A percentile compares a stretch with the other conserved stretches of the same genome.
Evolutionary conservation across 1,140 invertebrate species (phyloP).

Genomic region (Lineus longissimus): DNA sequence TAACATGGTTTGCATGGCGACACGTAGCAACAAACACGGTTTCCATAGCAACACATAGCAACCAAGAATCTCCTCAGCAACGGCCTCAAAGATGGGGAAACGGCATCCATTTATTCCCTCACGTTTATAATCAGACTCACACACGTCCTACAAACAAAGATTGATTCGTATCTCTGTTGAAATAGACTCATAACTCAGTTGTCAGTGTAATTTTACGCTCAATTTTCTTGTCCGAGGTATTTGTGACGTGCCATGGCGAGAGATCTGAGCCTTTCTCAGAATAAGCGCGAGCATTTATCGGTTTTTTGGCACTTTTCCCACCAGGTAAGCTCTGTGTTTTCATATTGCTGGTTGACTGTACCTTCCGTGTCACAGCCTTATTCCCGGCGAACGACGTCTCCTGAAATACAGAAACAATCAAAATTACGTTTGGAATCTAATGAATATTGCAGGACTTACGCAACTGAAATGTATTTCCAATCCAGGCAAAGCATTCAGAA

Average conservation of each 20-base stretch:
- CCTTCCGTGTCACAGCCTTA: constrained; percentile 22
- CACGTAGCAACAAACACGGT: too few species aligned
- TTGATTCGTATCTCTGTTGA: neutral
- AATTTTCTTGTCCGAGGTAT: constrained; percentile 20
- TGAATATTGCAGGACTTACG: too few species aligned
- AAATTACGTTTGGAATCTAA: neutral
- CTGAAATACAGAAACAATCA: constrained; percentile 14
- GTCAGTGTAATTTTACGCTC: constrained; percentile 25
- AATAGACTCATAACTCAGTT: constrained; percentile 23
- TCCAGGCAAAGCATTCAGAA: too few species aligned
- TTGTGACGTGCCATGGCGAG: constrained; percentile 29
- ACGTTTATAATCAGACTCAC: too few species aligned
- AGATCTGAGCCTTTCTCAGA: constrained; percentile 18
- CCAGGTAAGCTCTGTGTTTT: constrained; percentile 19
- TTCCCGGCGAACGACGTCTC: constrained; percentile 27
- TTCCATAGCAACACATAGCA: too few species aligned
- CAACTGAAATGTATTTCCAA: too few species aligned
- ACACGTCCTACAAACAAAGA: too few species aligned
- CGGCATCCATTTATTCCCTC: too few species aligned
- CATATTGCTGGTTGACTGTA: constrained; percentile 14
- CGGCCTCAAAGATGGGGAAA: too few species aligned
- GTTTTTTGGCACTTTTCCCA: constrained; percentile 8
- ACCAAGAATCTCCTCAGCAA: too few species aligned
- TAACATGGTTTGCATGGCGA: too few species aligned
- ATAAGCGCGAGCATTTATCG: constrained; percentile 8